These are phyloP conservation scores for Hyposoter didymator DNA, from an alignment of 2,888 invertebrate genomes.

Conservation along the genomic window DNA sequence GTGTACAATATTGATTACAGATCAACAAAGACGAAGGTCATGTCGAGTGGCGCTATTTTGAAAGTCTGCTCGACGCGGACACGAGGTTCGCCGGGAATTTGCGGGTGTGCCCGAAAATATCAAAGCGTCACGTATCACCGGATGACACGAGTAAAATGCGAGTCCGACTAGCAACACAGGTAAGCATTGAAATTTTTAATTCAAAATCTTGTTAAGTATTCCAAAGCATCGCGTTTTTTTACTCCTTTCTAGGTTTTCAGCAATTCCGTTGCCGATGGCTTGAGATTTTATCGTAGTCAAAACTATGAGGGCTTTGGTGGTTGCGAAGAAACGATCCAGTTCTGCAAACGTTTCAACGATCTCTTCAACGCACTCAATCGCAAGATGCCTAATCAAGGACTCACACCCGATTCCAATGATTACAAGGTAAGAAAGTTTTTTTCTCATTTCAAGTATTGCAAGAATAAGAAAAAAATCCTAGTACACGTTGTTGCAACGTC, in stretches of 20 bases:
- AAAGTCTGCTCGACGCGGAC: conserved; percentile 25
- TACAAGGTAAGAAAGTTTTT: conserved; percentile 15
- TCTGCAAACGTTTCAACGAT: conserved; percentile 46
- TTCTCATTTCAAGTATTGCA: neutral
- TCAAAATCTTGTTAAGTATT: neutral
- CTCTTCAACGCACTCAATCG: conserved; percentile 47
- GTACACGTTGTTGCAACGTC: neutral
- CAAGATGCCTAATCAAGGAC: conserved; percentile 49
- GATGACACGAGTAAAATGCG: conserved; percentile 60
- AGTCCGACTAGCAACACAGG: conserved; percentile 61
- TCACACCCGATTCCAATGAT: conserved; percentile 48
- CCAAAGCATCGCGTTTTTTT: neutral
- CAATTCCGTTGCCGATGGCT: conserved; percentile 58
- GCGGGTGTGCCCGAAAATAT: conserved; percentile 52
- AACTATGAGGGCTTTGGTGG: conserved; percentile 34
- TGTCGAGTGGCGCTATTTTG: conserved; percentile 28
- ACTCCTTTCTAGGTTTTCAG: conserved; percentile 48
- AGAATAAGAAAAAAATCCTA: neutral
- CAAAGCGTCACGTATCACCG: conserved; percentile 39
- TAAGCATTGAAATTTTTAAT: conserved; percentile 12
- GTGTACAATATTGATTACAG: neutral
- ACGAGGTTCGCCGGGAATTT: conserved; percentile 1
- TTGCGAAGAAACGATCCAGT: conserved; percentile 46
- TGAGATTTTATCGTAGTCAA: conserved; percentile 45
- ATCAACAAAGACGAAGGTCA: neutral